phyloP scores from a whole-genome alignment of 2,113 vertebrate species.

The Garra rufa region DNA sequence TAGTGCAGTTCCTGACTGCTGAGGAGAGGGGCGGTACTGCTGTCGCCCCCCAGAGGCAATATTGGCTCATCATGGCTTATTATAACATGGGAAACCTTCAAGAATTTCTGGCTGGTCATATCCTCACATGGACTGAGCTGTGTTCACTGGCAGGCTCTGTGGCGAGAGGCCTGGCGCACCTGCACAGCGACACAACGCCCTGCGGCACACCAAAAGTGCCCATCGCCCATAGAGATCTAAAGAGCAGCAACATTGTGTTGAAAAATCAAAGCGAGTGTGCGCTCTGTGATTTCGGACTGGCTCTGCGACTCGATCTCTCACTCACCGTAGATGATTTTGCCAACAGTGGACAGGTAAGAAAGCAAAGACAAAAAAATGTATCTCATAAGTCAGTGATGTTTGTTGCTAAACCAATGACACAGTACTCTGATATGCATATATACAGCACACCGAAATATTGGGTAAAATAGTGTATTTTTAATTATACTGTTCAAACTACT shows the following conservation, averaged over 20 bases:
- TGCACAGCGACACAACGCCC: conserved; percentile 84
- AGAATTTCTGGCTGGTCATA: conserved; percentile 81
- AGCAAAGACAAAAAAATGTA: background rate
- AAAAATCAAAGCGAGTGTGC: conserved; percentile 81
- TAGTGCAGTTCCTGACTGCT: conserved; percentile 83
- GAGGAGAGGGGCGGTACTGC: conserved; percentile 73
- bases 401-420: background rate
- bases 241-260: conserved; percentile 88
- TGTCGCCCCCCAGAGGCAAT: conserved; percentile 72
- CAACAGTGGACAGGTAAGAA: conserved; percentile 86
- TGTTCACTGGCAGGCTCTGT: conserved; percentile 81
- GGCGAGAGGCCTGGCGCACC: conserved; percentile 83
- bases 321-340: conserved; percentile 87
- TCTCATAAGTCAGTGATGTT: background rate
- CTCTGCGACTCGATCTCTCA: conserved; percentile 82
- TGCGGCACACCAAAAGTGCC: conserved; percentile 81
- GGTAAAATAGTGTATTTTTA: background rate
- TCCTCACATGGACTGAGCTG: conserved; percentile 84
- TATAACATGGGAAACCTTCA: conserved; percentile 87
- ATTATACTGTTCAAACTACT: background rate
- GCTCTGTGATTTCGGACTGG: conserved; percentile 89
- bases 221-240: conserved; percentile 88
- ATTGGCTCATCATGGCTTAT: conserved; percentile 90
- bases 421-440: background rate
- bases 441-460: background rate